A percentile compares a stretch with the other conserved stretches of the same genome.
Conservation (phyloP, 1,140 invertebrate genomes). For the Coptotermes formosanus region DNA sequence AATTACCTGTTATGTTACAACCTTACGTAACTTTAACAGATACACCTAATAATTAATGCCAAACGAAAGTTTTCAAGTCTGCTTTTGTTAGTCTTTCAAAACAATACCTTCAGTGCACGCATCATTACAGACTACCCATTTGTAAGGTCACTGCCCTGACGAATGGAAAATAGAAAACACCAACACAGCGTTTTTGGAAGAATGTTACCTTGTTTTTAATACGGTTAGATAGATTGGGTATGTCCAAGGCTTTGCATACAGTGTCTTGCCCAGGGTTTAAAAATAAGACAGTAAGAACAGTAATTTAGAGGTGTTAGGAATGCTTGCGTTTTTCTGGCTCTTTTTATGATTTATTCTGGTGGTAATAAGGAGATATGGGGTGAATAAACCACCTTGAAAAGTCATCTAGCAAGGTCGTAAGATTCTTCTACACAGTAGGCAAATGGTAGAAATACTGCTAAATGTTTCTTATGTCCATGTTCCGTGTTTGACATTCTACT, state of each 20-base stretch:
- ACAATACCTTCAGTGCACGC: background rate
- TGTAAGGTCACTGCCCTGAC: background rate
- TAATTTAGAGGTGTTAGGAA: background rate
- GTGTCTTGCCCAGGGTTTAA: constrained; percentile 3
- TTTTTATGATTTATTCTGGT: background rate
- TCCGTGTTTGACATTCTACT: background rate
- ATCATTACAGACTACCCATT: background rate
- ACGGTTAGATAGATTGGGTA: background rate
- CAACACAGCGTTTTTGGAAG: background rate
- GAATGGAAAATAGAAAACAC: background rate
- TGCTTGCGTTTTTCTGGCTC: background rate
- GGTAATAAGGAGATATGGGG: background rate
- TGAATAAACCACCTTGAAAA: constrained; percentile 25
- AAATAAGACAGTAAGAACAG: background rate
- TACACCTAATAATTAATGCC: background rate
- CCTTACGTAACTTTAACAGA: too few species aligned
- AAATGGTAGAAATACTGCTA: background rate
- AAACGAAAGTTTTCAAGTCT: background rate
- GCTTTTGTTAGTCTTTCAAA: background rate
- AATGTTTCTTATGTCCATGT: background rate
- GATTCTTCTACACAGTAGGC: background rate
- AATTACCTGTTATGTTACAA: too few species aligned
- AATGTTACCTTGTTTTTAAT: background rate
- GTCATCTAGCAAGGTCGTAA: background rate
- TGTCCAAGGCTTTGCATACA: background rate